These are phyloP conservation scores for Eilema caniola DNA, from an alignment of 2,888 invertebrate species.

Conservation along the genomic window DNA sequence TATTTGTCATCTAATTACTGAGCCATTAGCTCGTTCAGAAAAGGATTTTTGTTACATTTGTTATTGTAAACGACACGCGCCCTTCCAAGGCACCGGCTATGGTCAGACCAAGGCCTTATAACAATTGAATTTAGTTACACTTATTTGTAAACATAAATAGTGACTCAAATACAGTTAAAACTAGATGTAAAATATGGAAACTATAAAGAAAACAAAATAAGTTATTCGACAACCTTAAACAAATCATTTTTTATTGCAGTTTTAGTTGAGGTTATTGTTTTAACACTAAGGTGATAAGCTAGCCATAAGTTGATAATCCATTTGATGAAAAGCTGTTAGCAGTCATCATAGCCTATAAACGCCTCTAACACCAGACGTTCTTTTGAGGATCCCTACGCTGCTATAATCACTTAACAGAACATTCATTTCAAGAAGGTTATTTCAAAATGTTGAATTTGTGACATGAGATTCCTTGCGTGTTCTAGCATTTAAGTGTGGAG, in stretches of 20 bases:
- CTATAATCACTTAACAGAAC: too few relatives aligned
- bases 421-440: too few relatives aligned
- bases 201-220: conserved; percentile 1
- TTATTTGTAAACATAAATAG: conserved; percentile 35
- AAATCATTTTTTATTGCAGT: not conserved
- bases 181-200: not conserved
- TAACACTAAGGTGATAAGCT: not conserved
- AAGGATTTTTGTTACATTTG: conserved; percentile 58
- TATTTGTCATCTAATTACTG: conserved; percentile 69
- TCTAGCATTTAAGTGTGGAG: too few relatives aligned
- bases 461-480: too few relatives aligned
- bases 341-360: not conserved
- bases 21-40: conserved; percentile 61
- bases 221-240: not conserved
- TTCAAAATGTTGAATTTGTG: too few relatives aligned
- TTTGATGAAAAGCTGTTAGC: not conserved
- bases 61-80: conserved; percentile 64
- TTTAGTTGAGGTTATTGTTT: not conserved
- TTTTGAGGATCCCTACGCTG: not conserved
- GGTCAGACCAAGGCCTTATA: conserved; percentile 39
- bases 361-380: not conserved
- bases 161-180: not conserved
- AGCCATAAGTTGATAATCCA: not conserved
- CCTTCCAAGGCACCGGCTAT: conserved; percentile 51
- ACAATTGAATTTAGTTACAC: conserved; percentile 37